Evolutionary conservation across 2,888 invertebrate species (phyloP).

Genomic region (Meloe dianella): DNA sequence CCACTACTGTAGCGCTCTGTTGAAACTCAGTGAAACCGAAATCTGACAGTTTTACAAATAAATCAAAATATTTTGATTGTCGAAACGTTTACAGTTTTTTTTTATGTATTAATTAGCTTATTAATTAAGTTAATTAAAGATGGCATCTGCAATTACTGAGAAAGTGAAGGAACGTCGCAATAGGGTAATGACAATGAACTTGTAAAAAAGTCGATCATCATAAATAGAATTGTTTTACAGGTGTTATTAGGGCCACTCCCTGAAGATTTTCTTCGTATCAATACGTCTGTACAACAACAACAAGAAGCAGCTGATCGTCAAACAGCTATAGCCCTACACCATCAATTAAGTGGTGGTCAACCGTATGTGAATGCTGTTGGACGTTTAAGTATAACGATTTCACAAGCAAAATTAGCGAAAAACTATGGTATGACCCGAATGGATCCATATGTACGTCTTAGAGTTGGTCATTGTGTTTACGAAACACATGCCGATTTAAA

Average conservation of each 20-base stretch:
- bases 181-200: slow-evolving; percentile 49
- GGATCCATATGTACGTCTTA: slow-evolving; percentile 94
- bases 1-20: too few species aligned
- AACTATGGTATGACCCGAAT: slow-evolving; percentile 94
- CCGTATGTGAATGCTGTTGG: slow-evolving; percentile 65
- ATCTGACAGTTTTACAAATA: slow-evolving; percentile 17
- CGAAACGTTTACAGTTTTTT: slow-evolving; percentile 1
- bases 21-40: background rate
- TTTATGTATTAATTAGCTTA: slow-evolving; percentile 7
- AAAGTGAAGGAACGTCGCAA: slow-evolving; percentile 56
- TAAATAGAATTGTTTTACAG: slow-evolving; percentile 60
- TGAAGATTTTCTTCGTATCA: slow-evolving; percentile 72
- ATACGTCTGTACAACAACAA: slow-evolving; percentile 67
- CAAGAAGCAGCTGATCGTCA: slow-evolving; percentile 81
- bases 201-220: too few species aligned
- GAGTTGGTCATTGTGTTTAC: slow-evolving; percentile 92
- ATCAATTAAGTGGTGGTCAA: slow-evolving; percentile 64
- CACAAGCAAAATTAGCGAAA: slow-evolving; percentile 89
- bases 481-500: slow-evolving; percentile 95
- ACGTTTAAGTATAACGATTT: slow-evolving; percentile 82
- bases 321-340: slow-evolving; percentile 75
- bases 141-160: slow-evolving; percentile 56
- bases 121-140: slow-evolving; percentile 34
- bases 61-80: slow-evolving; percentile 32
- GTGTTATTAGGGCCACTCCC: slow-evolving; percentile 83